phyloP scores from a whole-genome alignment of 2,113 vertebrate species.

The Apteryx owenii region DNA sequence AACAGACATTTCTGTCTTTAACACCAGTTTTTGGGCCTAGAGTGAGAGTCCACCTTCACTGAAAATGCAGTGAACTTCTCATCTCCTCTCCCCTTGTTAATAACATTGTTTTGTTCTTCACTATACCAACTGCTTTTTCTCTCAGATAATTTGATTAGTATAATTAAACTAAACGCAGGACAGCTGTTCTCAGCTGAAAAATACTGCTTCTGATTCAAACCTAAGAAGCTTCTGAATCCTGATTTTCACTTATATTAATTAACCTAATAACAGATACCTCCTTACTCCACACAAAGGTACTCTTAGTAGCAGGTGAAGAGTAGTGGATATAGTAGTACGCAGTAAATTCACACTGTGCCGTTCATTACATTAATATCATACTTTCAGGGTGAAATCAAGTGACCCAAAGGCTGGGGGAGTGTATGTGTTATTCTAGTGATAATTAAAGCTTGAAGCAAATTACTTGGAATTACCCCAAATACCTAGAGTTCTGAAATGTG shows the following conservation, averaged over 20 bases:
- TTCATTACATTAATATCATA: accelerated
- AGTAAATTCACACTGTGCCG: background rate
- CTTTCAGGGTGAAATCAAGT: background rate
- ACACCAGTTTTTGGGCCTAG: background rate
- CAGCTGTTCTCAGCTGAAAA: background rate
- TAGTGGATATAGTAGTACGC: too few species aligned
- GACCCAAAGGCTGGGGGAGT: accelerated
- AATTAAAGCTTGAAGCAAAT: background rate
- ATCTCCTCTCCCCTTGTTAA: background rate
- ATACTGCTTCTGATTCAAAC: background rate
- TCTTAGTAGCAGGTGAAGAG: accelerated
- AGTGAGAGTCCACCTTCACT: background rate
- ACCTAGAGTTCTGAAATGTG: background rate
- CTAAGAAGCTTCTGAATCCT: background rate
- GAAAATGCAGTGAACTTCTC: background rate
- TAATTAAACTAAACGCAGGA: background rate
- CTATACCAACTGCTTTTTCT: background rate
- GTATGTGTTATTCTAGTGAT: background rate
- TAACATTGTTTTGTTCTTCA: background rate
- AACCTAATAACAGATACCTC: background rate
- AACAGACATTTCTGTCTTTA: background rate
- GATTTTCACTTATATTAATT: background rate
- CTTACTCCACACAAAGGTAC: background rate
- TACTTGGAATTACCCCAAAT: background rate
- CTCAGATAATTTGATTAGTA: background rate